Conservation (phyloP, 2,113 vertebrate species). For the Passer domesticus region DNA sequence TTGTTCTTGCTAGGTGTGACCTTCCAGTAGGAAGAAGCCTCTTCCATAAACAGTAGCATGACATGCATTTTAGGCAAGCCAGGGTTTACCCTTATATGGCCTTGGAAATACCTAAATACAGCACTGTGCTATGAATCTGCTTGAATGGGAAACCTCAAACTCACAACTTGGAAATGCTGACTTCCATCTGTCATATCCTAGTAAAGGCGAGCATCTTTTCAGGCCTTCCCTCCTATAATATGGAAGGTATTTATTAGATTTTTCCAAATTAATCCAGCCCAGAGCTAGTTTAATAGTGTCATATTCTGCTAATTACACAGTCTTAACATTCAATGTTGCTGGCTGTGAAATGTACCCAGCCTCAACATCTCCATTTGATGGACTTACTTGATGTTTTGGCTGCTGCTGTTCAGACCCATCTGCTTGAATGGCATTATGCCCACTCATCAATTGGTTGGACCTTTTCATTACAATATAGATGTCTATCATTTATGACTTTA, state of each 20-base stretch:
- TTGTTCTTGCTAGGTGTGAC: neutral
- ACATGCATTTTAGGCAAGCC: neutral
- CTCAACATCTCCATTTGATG: slow-evolving; percentile 54
- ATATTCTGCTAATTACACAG: slow-evolving; percentile 54
- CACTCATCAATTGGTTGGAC: slow-evolving; percentile 44
- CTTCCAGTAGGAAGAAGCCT: neutral
- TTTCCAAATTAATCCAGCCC: slow-evolving; percentile 49
- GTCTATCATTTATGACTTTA: slow-evolving; percentile 42
- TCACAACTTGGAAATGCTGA: neutral
- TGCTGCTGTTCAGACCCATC: slow-evolving; percentile 49
- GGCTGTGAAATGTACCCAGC: slow-evolving; percentile 53
- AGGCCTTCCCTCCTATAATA: neutral
- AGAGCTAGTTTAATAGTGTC: slow-evolving; percentile 40
- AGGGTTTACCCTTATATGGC: neutral
- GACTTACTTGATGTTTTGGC: slow-evolving; percentile 49
- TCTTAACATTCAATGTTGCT: slow-evolving; percentile 23
- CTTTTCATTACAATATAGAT: slow-evolving; percentile 57
- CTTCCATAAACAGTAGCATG: neutral
- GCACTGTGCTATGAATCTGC: neutral
- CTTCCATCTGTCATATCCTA: neutral
- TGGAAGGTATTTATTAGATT: slow-evolving; percentile 29
- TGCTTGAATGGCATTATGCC: slow-evolving; percentile 55
- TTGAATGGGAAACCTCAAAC: neutral
- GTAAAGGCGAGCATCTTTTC: neutral
- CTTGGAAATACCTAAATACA: neutral